These are phyloP conservation scores for Dendroctonus valens DNA, from an alignment of 1,140 invertebrate genomes.

Conservation along the genomic window DNA sequence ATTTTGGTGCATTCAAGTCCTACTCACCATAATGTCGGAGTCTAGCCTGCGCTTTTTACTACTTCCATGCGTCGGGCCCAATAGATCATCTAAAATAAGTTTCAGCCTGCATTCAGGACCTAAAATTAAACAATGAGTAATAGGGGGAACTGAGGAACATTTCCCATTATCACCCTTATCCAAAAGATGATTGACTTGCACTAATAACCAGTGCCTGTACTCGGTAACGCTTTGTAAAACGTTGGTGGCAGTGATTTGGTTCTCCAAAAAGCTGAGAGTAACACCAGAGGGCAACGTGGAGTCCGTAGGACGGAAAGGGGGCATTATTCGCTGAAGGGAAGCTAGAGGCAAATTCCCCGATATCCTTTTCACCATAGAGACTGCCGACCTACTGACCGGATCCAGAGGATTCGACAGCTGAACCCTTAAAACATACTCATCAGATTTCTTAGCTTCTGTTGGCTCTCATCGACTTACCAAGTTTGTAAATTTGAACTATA, in stretches of 20 bases:
- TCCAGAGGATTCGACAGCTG: constrained; percentile 53
- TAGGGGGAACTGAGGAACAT: neutral
- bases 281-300: constrained; percentile 50
- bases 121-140: constrained; percentile 30
- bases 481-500: constrained; percentile 62
- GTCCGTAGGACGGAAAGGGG: constrained; percentile 42
- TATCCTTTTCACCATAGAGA: constrained; percentile 39
- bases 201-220: constrained; percentile 77
- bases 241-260: constrained; percentile 68
- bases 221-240: constrained; percentile 68
- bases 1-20: constrained; percentile 11
- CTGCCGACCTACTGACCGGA: constrained; percentile 51
- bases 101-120: constrained; percentile 68
- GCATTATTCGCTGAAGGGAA: constrained; percentile 44
- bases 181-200: constrained; percentile 70
- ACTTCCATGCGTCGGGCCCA: constrained; percentile 68
- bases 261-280: constrained; percentile 73
- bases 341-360: constrained; percentile 43
- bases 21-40: constrained; percentile 41
- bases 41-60: constrained; percentile 46
- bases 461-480: constrained; percentile 56
- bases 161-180: constrained; percentile 63
- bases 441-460: neutral
- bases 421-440: constrained; percentile 45
- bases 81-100: constrained; percentile 69